Evolutionary conservation across 37 sponge, comb jelly and placozoan species (phyloP).

Genomic region (Lycopodina hypogea): DNA sequence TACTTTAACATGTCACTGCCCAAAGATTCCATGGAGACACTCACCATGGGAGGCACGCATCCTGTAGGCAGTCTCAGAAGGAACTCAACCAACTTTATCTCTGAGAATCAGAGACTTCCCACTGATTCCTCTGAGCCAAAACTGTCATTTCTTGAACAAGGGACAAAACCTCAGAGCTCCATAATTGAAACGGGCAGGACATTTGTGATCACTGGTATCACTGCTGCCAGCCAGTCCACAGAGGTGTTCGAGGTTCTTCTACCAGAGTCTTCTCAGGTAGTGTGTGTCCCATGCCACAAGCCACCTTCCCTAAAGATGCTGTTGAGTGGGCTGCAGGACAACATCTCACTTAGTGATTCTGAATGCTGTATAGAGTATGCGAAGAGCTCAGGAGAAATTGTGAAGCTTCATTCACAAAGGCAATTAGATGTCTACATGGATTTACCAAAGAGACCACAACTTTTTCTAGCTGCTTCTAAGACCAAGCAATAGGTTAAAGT

Average conservation of each 20-base stretch:
- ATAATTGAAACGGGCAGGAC: background rate
- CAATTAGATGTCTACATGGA: conserved; percentile 16
- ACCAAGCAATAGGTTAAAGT: too few species aligned
- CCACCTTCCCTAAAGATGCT: conserved; percentile 28
- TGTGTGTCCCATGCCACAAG: conserved; percentile 41
- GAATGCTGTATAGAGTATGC: conserved; percentile 25
- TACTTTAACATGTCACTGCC: background rate
- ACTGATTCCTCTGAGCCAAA: background rate
- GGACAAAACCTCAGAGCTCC: background rate
- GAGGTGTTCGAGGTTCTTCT: background rate
- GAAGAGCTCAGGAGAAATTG: background rate
- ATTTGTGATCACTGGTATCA: background rate
- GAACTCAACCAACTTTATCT: background rate
- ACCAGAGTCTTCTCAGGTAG: background rate
- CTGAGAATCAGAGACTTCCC: background rate
- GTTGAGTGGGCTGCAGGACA: conserved; percentile 49
- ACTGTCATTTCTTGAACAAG: background rate
- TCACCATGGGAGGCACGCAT: background rate
- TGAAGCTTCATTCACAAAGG: conserved; percentile 12
- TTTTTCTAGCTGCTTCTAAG: background rate
- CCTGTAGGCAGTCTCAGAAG: background rate
- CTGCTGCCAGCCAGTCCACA: background rate
- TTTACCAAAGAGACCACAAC: background rate
- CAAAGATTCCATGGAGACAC: background rate
- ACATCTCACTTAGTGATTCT: conserved; percentile 7